Conservation (phyloP, 2,113 vertebrate genomes). For the Pedionomus torquatus region DNA sequence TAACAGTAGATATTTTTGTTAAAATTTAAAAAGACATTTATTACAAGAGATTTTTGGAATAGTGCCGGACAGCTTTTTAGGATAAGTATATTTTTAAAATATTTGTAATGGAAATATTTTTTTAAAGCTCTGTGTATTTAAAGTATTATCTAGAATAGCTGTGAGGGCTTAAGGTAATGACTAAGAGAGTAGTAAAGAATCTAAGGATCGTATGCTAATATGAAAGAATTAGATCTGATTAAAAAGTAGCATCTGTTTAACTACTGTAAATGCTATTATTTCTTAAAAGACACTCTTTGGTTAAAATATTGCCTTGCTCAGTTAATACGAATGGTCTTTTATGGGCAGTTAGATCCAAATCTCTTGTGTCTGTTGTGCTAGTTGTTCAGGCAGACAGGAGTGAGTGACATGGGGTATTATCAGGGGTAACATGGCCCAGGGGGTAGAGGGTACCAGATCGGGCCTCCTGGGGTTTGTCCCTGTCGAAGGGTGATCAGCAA, state of each 20-base stretch:
- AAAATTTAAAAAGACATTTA: conserved; percentile 44
- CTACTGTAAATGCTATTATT: not conserved
- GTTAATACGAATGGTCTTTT: not conserved
- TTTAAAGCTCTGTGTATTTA: conserved; percentile 60
- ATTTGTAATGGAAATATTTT: conserved; percentile 72
- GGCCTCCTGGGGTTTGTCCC: not conserved
- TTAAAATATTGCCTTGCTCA: conserved; percentile 25
- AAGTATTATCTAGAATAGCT: conserved; percentile 37
- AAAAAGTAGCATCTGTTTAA: conserved; percentile 34
- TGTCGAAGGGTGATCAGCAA: not conserved
- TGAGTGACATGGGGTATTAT: not conserved
- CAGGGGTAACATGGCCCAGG: fast-evolving
- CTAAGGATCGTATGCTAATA: not conserved
- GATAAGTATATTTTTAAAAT: conserved; percentile 72
- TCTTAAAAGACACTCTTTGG: not conserved
- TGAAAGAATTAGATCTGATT: conserved; percentile 2
- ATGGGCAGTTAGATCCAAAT: not conserved
- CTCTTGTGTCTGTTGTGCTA: not conserved
- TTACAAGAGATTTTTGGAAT: conserved; percentile 65
- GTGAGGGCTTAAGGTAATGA: not conserved
- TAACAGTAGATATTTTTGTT: conserved; percentile 61
- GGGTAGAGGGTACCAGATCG: not conserved
- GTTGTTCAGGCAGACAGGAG: not conserved
- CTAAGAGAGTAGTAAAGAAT: not conserved
- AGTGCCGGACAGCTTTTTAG: conserved; percentile 67